A percentile compares a stretch with the other conserved stretches of the same genome.
Conservation (phyloP, 2,797 vertebrate genomes). For the Dermochelys coriacea region DNA sequence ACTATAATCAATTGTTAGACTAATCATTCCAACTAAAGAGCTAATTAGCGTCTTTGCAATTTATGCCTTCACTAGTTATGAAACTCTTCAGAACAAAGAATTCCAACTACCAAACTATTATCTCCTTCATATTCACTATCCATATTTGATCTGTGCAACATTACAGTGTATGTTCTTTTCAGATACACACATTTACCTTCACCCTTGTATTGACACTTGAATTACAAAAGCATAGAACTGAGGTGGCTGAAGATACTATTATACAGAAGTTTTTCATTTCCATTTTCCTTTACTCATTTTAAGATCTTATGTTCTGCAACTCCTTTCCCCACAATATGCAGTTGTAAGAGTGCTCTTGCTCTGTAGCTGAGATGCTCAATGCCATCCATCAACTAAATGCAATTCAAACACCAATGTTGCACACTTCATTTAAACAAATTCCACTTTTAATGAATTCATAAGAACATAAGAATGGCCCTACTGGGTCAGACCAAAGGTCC, state of each 20-base stretch:
- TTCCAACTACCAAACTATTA: background rate
- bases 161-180: background rate
- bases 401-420: background rate
- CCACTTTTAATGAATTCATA: too few relatives aligned
- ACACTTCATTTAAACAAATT: too few relatives aligned
- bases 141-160: background rate
- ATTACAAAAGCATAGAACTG: background rate
- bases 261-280: background rate
- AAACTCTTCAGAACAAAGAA: background rate
- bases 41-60: background rate
- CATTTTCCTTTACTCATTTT: background rate
- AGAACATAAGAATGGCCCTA: too few relatives aligned
- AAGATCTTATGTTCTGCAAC: background rate
- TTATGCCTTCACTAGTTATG: background rate
- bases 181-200: background rate
- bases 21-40: background rate
- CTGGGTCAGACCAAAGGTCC: too few relatives aligned
- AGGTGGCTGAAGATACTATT: background rate
- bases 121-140: background rate
- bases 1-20: too few relatives aligned
- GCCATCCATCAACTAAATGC: background rate
- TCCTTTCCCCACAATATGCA: background rate
- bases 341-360: background rate
- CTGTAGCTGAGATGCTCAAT: background rate
- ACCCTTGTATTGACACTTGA: background rate